Evolutionary conservation across 1,140 invertebrate species (phyloP).

Genomic region (Zaprionus vittiger): DNA sequence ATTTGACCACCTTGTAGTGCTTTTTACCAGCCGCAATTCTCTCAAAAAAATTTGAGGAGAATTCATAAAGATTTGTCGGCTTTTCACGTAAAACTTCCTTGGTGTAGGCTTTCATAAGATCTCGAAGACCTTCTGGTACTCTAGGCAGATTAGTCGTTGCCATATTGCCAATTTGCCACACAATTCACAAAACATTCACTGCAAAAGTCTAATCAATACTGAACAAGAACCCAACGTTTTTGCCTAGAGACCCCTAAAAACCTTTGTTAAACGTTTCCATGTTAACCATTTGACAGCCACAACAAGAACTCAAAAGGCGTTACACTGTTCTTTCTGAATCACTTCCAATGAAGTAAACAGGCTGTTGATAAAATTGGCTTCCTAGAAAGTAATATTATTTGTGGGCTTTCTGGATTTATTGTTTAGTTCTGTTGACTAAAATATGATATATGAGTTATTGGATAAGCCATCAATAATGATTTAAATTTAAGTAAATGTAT

Average conservation of each 20-base stretch:
- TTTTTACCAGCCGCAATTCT: conserved; percentile 82
- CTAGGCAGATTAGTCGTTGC: conserved; percentile 74
- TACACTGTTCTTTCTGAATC: background rate
- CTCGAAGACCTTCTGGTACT: conserved; percentile 85
- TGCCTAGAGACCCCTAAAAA: conserved; percentile 40
- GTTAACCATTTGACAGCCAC: conserved; percentile 54
- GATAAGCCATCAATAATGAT: background rate
- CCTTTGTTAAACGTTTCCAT: conserved; percentile 58
- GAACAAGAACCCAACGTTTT: conserved; percentile 15
- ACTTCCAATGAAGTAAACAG: background rate
- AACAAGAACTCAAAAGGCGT: conserved; percentile 40
- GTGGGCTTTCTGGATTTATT: background rate
- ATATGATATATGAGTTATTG: background rate
- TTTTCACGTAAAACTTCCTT: conserved; percentile 85
- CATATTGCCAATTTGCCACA: conserved; percentile 45
- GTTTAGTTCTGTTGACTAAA: background rate
- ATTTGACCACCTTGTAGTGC: conserved; percentile 49
- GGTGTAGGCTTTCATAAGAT: conserved; percentile 85
- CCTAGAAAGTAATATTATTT: background rate
- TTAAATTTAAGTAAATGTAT: background rate
- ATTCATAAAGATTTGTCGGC: conserved; percentile 85
- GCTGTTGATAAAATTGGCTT: background rate
- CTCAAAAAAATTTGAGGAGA: conserved; percentile 85
- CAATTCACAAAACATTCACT: conserved; percentile 30
- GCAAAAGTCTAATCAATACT: conserved; percentile 74